phyloP scores from a whole-genome alignment of 2,113 vertebrate genomes.

The Scopus umbretta region DNA sequence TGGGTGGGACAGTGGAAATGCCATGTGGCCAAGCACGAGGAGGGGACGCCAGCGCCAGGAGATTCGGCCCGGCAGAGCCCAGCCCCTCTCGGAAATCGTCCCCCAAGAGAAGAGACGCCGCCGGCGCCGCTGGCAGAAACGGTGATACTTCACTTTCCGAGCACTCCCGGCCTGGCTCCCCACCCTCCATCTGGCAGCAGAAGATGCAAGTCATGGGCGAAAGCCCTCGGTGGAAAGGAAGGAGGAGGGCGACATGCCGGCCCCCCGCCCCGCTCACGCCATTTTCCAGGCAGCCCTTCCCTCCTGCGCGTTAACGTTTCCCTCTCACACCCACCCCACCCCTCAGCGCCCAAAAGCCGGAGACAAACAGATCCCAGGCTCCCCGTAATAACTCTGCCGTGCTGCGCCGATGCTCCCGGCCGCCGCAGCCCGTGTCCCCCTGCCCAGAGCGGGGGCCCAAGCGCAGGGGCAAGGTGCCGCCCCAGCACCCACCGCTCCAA shows the following conservation, averaged over 20 bases:
- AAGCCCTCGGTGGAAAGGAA: neutral
- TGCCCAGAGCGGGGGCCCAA: neutral
- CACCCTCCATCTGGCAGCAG: constrained; percentile 39
- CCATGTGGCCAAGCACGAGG: neutral
- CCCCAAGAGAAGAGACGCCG: neutral
- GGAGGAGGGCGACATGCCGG: neutral
- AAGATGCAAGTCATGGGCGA: constrained; percentile 15
- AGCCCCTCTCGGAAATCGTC: neutral
- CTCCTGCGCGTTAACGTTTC: neutral
- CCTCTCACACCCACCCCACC: neutral
- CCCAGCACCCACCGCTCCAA: neutral
- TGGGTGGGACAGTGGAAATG: constrained; percentile 22
- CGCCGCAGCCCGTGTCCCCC: rapidly evolving
- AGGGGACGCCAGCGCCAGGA: neutral
- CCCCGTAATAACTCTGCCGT: rapidly evolving
- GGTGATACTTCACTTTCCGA: constrained; percentile 33
- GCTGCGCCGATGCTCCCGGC: rapidly evolving
- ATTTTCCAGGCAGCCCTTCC: neutral
- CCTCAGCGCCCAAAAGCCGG: neutral
- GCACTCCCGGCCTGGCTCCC: neutral
- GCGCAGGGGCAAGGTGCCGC: no score
- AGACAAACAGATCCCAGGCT: neutral
- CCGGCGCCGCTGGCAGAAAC: neutral
- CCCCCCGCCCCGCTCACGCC: neutral
- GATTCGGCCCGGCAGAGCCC: neutral